Evolutionary conservation across 2,113 vertebrate genomes (phyloP), one percentile per base, ranked within the genome.

Genomic region (Apteryx mantelli): DNA sequence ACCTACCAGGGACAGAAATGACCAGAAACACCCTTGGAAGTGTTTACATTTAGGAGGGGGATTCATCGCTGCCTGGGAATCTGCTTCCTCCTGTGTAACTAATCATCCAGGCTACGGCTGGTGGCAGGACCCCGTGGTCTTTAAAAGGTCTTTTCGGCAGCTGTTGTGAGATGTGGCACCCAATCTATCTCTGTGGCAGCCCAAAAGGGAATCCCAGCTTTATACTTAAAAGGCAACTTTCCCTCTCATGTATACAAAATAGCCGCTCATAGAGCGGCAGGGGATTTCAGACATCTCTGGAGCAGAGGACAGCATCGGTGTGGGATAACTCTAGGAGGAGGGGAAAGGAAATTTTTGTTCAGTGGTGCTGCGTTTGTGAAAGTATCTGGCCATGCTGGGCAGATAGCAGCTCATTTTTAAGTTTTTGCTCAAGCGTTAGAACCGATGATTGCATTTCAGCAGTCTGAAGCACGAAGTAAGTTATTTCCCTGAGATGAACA

Each of bases 211-310:
- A 53, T 64, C 53, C 46, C 10, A 24, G 24, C 58, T 89, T 34
- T 28, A 16, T 11, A 21, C 22, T 58, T 28, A 5, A 26, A 20
- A 58, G 30, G 55, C 30, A 56, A 1, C 42, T 68, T 34, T 63
- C 21, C 3, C 32, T 25, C 5, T 9, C 8, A 0, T 1, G 2
- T n/a, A 34, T 3, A 4, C n/a, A 13, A 52, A 50, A 15, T 2
- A 34, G 12, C 56, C 24, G 69, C 40, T 70, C 2, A 0, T 2
- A 1, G 58, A 16, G 80, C 80, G 61, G 32, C 34, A 3, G 66
- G 11, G 30, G 53, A 36, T 6, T 22, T 44, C 52, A 5, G 30
- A 0, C 7, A 7, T 9, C 53, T n/a, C 28, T 34, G 78, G 48
- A 46, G 70, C 65, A 68, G 79, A 61, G 63, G 9, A 5, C 38